Conservation (phyloP, 2,888 invertebrate species). For the Drosophila rellima region DNA sequence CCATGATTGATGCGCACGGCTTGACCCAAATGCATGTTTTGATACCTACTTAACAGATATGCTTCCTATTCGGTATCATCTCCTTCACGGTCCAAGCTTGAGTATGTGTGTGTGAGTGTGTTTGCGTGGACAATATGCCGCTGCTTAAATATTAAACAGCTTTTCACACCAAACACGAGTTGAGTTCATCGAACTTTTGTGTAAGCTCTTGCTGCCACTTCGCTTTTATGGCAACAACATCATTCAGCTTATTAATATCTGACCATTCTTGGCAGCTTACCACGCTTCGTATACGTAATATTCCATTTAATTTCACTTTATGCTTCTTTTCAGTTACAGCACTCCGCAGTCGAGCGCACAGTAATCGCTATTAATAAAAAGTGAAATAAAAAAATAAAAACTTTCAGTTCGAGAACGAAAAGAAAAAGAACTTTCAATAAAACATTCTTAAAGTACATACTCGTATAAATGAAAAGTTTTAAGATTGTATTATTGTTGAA, state of each 20-base stretch:
- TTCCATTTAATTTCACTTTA: slow-evolving; percentile 70
- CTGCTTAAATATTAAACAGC: slow-evolving; percentile 47
- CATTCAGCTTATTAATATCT: slow-evolving; percentile 73
- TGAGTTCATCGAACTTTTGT: slow-evolving; percentile 64
- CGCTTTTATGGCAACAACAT: slow-evolving; percentile 41
- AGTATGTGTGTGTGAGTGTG: not conserved
- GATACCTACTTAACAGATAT: slow-evolving; percentile 71
- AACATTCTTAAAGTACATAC: not conserved
- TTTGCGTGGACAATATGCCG: slow-evolving; percentile 47
- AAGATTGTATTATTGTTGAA: not conserved
- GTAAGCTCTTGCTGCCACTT: slow-evolving; percentile 37
- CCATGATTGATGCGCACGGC: slow-evolving; percentile 76
- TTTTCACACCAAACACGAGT: slow-evolving; percentile 13
- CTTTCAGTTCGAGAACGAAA: slow-evolving; percentile 2
- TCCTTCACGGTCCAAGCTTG: not conserved
- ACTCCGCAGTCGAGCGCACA: slow-evolving; percentile 47
- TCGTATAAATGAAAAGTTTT: not conserved
- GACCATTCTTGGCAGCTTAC: slow-evolving; percentile 54
- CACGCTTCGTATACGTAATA: slow-evolving; percentile 71
- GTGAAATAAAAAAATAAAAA: slow-evolving; percentile 39
- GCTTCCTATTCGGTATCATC: slow-evolving; percentile 38
- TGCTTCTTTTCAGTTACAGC: slow-evolving; percentile 33
- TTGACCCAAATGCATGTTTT: slow-evolving; percentile 81
- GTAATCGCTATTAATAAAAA: slow-evolving; percentile 76
- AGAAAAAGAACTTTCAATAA: slow-evolving; percentile 3